Conservation (phyloP, 2,888 invertebrate species). For the Cremastinae sp. region DNA sequence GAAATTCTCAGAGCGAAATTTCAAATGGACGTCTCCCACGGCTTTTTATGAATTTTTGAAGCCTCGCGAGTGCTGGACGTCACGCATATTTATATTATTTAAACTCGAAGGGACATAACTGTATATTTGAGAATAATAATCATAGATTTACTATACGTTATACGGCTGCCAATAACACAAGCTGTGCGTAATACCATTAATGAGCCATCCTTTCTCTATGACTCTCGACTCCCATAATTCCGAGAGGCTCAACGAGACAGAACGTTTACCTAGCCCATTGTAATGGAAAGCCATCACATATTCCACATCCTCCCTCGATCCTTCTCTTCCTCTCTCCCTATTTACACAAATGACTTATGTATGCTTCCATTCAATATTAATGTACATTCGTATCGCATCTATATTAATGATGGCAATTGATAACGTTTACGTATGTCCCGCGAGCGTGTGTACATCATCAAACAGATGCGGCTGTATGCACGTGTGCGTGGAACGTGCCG, state of each 20-base stretch:
- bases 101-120: conserved; percentile 16
- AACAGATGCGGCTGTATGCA: neutral
- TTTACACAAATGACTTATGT: conserved; percentile 37
- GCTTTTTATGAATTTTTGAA: no score
- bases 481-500: neutral
- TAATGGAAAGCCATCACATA: conserved; percentile 40
- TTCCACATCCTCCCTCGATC: conserved; percentile 13
- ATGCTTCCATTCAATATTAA: conserved; percentile 20
- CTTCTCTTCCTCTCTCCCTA: neutral
- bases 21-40: no score
- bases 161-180: conserved; percentile 70
- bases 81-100: no score
- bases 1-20: no score
- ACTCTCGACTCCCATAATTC: conserved; percentile 44
- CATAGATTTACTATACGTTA: conserved; percentile 39
- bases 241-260: conserved; percentile 39
- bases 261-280: conserved; percentile 49
- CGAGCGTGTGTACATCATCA: neutral
- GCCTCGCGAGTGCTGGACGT: no score
- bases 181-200: conserved; percentile 61
- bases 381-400: conserved; percentile 28
- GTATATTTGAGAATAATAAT: conserved; percentile 61
- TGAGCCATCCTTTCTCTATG: conserved; percentile 65
- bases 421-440: neutral
- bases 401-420: conserved; percentile 27